Percentiles rank a stretch among this genome's conserved stretches.
These are phyloP conservation scores for Bombus confusus DNA, from an alignment of 1,140 invertebrate genomes.

Conservation along the genomic window DNA sequence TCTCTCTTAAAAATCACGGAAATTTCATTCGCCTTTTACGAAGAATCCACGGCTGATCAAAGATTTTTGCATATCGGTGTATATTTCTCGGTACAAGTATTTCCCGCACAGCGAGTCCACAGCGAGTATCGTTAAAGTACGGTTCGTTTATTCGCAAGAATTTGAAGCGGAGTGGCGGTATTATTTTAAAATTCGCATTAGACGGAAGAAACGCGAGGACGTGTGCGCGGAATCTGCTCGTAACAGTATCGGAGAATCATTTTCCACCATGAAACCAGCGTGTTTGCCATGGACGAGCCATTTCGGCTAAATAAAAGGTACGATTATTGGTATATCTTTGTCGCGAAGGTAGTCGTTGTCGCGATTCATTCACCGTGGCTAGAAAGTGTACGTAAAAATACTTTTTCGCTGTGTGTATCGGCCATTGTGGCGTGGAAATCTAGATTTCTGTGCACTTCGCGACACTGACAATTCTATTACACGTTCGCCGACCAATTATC, in stretches of 20 bases:
- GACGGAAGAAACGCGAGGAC: background rate
- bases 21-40: background rate
- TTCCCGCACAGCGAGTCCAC: background rate
- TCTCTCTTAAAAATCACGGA: background rate
- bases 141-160: background rate
- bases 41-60: background rate
- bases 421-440: constrained; percentile 14
- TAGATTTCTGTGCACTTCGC: constrained; percentile 39
- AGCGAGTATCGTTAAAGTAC: background rate
- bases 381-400: constrained; percentile 11
- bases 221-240: background rate
- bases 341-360: background rate
- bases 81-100: background rate
- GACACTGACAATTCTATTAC: constrained; percentile 42
- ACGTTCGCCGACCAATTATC: constrained; percentile 51
- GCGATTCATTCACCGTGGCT: background rate
- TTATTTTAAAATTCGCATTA: background rate
- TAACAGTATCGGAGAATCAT: constrained; percentile 2
- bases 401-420: background rate
- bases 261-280: background rate
- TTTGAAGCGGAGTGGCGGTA: background rate
- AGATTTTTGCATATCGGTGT: background rate
- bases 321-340: constrained; percentile 20
- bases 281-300: background rate
- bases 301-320: constrained; percentile 33